Evolutionary conservation across 2,797 vertebrate genomes (phyloP).

Genomic region (Hydrocynus forskahlii): DNA sequence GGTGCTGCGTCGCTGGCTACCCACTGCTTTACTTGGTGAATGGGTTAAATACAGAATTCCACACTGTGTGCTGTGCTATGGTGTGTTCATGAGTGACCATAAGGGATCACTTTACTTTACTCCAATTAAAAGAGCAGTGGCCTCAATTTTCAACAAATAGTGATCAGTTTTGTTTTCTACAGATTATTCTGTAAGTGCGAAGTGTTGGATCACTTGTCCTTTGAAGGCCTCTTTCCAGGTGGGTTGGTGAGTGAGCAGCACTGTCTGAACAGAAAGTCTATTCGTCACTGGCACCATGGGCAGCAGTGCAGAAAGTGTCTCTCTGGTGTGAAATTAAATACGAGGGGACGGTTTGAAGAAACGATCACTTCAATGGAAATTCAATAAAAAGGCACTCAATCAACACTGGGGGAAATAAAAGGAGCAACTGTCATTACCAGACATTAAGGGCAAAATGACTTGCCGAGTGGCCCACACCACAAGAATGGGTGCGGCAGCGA

Average conservation of each 20-base stretch:
- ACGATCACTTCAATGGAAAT: constrained; percentile 57
- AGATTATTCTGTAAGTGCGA: not conserved
- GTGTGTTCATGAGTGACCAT: too few species aligned
- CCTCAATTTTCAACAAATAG: not conserved
- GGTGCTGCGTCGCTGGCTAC: too few species aligned
- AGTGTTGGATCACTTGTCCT: not conserved
- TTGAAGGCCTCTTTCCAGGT: constrained; percentile 15
- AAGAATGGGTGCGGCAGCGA: constrained; percentile 45
- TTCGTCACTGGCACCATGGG: constrained; percentile 36
- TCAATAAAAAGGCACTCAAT: constrained; percentile 59
- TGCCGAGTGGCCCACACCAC: constrained; percentile 26
- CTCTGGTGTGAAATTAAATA: constrained; percentile 61
- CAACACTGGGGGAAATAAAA: constrained; percentile 49
- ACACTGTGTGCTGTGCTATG: too few species aligned
- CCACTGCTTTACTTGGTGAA: too few species aligned
- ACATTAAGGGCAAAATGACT: constrained; percentile 45
- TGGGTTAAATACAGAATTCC: too few species aligned
- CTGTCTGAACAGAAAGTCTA: constrained; percentile 27
- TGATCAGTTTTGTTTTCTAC: not conserved
- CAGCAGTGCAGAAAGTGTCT: constrained; percentile 55
- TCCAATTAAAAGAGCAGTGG: too few species aligned
- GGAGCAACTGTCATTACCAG: constrained; percentile 51
- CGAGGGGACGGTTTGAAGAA: constrained; percentile 46
- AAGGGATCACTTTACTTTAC: too few species aligned
- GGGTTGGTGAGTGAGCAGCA: constrained; percentile 2